Conservation (phyloP, 1,140 invertebrate species). For the Scaptomyza pallida region DNA sequence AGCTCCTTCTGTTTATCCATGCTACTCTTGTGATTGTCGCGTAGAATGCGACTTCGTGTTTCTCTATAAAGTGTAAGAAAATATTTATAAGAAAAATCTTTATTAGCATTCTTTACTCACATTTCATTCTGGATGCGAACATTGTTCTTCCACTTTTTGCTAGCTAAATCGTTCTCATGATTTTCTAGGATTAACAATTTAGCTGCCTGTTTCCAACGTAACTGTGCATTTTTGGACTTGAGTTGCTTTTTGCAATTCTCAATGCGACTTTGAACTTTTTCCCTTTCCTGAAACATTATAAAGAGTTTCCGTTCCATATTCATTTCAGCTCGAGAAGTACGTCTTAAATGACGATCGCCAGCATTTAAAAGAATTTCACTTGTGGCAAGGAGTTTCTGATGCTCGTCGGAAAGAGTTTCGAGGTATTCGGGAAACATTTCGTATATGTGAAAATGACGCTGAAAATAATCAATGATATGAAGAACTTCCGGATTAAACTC, state of each 20-base stretch:
- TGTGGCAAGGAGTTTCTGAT: slow-evolving; percentile 46
- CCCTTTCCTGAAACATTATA: slow-evolving; percentile 52
- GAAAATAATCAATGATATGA: slow-evolving; percentile 50
- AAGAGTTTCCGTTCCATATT: slow-evolving; percentile 55
- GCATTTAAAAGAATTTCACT: slow-evolving; percentile 47
- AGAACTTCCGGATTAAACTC: slow-evolving; percentile 45
- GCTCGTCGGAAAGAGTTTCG: slow-evolving; percentile 9
- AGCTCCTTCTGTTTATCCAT: slow-evolving; percentile 53
- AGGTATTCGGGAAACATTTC: slow-evolving; percentile 44
- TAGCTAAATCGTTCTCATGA: slow-evolving; percentile 57
- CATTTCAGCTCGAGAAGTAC: slow-evolving; percentile 56
- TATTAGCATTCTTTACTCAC: slow-evolving; percentile 34
- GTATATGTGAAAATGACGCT: slow-evolving; percentile 34
- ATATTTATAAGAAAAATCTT: background rate
- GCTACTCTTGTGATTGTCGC: slow-evolving; percentile 41
- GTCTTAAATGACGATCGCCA: slow-evolving; percentile 45
- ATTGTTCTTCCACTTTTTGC: slow-evolving; percentile 66
- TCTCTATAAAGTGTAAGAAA: slow-evolving; percentile 16
- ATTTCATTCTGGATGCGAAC: slow-evolving; percentile 69
- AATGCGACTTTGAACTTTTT: slow-evolving; percentile 21
- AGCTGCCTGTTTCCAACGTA: slow-evolving; percentile 55
- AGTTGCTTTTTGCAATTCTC: slow-evolving; percentile 20
- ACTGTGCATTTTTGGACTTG: slow-evolving; percentile 1
- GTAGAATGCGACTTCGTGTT: slow-evolving; percentile 43
- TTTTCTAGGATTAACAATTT: slow-evolving; percentile 50